Percentiles rank a stretch among this genome's conserved stretches.
phyloP scores from a whole-genome alignment of 2,888 invertebrate species.

The Meandrusa payeni region DNA sequence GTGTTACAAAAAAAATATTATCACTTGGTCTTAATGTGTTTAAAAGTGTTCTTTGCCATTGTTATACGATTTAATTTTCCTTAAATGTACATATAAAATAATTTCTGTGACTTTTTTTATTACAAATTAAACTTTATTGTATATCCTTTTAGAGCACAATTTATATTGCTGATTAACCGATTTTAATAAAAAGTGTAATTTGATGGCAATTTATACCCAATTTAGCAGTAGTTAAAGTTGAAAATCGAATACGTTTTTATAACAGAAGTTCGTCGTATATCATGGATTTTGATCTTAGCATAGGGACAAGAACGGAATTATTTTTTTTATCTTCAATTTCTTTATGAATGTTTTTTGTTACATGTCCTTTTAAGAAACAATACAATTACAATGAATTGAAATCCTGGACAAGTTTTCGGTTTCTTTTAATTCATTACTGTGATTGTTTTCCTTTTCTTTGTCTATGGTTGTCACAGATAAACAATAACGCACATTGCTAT shows the following conservation, averaged over 20 bases:
- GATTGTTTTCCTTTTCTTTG: constrained; percentile 12
- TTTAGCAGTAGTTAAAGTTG: neutral
- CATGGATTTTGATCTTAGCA: constrained; percentile 43
- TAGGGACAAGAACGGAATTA: constrained; percentile 45
- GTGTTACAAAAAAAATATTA: constrained; percentile 27
- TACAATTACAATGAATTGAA: constrained; percentile 30
- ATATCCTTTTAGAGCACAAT: neutral
- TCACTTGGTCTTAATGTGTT: constrained; percentile 12
- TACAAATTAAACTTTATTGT: constrained; percentile 8
- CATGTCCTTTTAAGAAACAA: constrained; percentile 41
- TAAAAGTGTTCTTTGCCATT: constrained; percentile 25
- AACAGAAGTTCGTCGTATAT: constrained; percentile 42
- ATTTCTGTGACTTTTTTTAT: neutral
- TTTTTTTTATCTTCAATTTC: constrained; percentile 39
- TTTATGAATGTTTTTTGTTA: constrained; percentile 41
- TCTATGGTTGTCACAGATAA: constrained; percentile 7
- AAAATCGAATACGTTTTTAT: constrained; percentile 16
- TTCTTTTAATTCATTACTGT: constrained; percentile 15
- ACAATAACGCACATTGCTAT: neutral
- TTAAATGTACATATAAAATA: constrained; percentile 23
- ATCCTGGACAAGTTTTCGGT: neutral
- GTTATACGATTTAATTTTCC: constrained; percentile 28
- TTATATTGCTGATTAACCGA: constrained; percentile 3
- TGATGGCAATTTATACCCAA: no score
- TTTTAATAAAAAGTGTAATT: neutral